phyloP scores from a whole-genome alignment of 1,140 invertebrate species.

The Zaprionus gabonicus region DNA sequence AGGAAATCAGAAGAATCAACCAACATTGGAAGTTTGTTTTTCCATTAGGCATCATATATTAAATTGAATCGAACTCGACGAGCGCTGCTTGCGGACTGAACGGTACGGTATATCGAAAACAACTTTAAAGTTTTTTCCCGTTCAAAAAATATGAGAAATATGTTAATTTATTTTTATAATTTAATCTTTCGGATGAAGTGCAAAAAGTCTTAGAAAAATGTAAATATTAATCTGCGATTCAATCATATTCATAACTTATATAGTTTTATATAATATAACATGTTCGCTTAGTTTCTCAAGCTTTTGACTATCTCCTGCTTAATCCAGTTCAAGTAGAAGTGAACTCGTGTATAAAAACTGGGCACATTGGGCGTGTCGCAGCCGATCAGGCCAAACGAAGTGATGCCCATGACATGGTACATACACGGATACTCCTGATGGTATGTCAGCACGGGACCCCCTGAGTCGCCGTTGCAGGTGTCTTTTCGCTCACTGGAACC shows the following conservation, averaged over 20 bases:
- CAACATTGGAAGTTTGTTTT: not conserved
- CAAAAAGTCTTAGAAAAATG: not conserved
- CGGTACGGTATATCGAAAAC: not conserved
- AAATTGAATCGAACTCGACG: not conserved
- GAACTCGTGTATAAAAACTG: constrained; percentile 68
- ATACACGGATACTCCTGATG: constrained; percentile 65
- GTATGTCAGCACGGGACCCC: constrained; percentile 70
- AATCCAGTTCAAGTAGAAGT: constrained; percentile 74
- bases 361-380: constrained; percentile 64
- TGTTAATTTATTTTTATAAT: not conserved
- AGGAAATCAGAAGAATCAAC: not conserved
- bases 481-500: constrained; percentile 86
- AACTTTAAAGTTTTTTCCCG: not conserved
- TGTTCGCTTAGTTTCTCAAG: not conserved
- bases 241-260: too few relatives aligned
- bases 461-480: constrained; percentile 84
- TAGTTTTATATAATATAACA: too few relatives aligned
- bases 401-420: constrained; percentile 75
- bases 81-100: not conserved
- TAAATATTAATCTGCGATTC: not conserved
- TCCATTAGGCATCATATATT: not conserved
- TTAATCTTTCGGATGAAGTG: not conserved
- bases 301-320: constrained; percentile 50
- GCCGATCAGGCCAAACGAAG: constrained; percentile 54
- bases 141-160: not conserved